Evolutionary conservation across 1,140 invertebrate species (phyloP).

Genomic region (Drosophila mojavensis): DNA sequence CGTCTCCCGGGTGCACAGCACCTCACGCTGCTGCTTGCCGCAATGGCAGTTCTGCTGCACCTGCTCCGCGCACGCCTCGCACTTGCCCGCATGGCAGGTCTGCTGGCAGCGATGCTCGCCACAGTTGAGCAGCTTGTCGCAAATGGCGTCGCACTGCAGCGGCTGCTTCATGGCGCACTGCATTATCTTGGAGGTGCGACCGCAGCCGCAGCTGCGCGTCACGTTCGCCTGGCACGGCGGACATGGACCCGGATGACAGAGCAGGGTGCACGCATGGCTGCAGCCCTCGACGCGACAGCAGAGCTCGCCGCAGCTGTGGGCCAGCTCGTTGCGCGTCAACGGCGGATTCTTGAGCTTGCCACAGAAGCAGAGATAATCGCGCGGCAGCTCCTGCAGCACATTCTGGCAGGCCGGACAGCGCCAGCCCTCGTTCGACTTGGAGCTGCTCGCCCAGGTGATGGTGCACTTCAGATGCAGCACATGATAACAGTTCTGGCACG

Average conservation of each 20-base stretch:
- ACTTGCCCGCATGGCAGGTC: constrained; percentile 91
- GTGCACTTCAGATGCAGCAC: constrained; percentile 95
- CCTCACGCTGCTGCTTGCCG: constrained; percentile 84
- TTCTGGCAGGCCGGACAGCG: constrained; percentile 96
- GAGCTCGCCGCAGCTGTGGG: constrained; percentile 95
- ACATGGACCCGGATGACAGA: constrained; percentile 96
- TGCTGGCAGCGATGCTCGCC: constrained; percentile 89
- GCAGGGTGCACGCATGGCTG: constrained; percentile 92
- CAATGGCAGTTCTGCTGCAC: constrained; percentile 85
- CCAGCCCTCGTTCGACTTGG: constrained; percentile 92
- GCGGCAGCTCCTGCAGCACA: constrained; percentile 87
- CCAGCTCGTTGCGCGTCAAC: constrained; percentile 89
- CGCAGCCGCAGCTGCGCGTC: constrained; percentile 89
- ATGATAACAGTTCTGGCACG: constrained; percentile 95
- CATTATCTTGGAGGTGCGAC: constrained; percentile 87
- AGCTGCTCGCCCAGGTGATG: constrained; percentile 94
- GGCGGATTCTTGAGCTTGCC: constrained; percentile 90
- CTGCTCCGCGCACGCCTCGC: constrained; percentile 87
- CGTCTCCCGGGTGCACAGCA: constrained; percentile 85
- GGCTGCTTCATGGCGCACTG: constrained; percentile 88
- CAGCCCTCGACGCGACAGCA: constrained; percentile 90
- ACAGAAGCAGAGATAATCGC: constrained; percentile 93
- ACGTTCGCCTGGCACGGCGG: constrained; percentile 90
- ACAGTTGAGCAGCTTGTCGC: constrained; percentile 90
- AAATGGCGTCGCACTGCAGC: constrained; percentile 90